Base-by-base conservation (phyloP, 2,888 invertebrate genomes). In the Drosophila longiperda region DNA sequence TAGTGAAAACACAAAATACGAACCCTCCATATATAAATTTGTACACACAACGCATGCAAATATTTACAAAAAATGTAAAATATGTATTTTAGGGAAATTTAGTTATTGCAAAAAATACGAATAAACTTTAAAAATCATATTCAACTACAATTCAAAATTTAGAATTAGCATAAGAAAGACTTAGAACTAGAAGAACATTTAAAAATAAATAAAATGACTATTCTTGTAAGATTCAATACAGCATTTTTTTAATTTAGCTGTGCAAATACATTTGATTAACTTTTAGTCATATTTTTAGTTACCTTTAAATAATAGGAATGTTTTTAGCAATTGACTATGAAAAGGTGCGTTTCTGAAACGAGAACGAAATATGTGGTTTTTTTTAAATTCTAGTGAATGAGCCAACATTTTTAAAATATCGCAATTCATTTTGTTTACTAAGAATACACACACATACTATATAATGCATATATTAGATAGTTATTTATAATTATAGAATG, bases 201-300 rank as follows among this genome's bases (percentile, higher is more conserved):
- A 4, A 23, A 45, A 23, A 61, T 9, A 15, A 62, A 54, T 26
- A 45, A 23, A 54, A 54, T 20, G 69, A 52, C 71, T 68, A 65
- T 58, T 34, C 42, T 38, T 54, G 58, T 49, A 65, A 58, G 40
- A 59, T 73, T 70, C 54, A 63, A 50, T 53, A 29, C 23, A 23
- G 45, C 23, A 54, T 66, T 55, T 12, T 15, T 55, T 29, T 12
- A n/a, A 15, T 66, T 69, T 66, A 66, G 61, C 62, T 76, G 73
- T 88, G 80, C 80, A 80, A 86, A 55, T 66, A 59, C 61, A 66
- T 74, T 83, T 65, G 68, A 70, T 87, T 88, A 75, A 52, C 74
- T 63, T 75, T 73, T 87, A 85, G 89, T 89, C 87, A 89, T 85
- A 84, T 42, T 71, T 81, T 89, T 85, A 85, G 87, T 83, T 36